Conservation (phyloP, 1,140 invertebrate genomes). For the Ladona fulva region DNA sequence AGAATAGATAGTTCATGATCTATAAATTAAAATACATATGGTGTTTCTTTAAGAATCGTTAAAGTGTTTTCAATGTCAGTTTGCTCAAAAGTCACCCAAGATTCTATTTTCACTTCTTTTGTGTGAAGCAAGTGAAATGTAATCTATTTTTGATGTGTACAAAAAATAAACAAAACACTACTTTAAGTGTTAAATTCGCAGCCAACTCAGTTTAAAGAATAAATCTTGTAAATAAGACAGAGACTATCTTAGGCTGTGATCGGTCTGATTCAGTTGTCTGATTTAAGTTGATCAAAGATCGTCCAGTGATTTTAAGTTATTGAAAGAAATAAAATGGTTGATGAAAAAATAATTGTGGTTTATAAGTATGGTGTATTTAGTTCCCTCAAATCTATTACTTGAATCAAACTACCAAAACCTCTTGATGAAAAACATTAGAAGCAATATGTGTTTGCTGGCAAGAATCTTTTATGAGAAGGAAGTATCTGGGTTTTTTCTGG, state of each 20-base stretch:
- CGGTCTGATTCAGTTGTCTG: slow-evolving; percentile 27
- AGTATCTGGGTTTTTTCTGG: too few relatives aligned
- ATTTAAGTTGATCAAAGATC: slow-evolving; percentile 27
- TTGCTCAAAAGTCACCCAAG: slow-evolving; percentile 30
- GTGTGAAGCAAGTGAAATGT: slow-evolving; percentile 24
- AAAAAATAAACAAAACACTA: slow-evolving; percentile 18
- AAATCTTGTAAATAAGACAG: slow-evolving; percentile 26
- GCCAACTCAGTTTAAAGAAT: slow-evolving; percentile 22
- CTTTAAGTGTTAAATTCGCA: slow-evolving; percentile 25
- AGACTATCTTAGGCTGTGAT: slow-evolving; percentile 28
- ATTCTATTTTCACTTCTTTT: slow-evolving; percentile 32
- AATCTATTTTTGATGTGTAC: slow-evolving; percentile 30
- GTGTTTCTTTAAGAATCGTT: slow-evolving; percentile 20
- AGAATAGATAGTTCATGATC: slow-evolving; percentile 13
- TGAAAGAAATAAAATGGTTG: slow-evolving; percentile 24
- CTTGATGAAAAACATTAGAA: too few relatives aligned
- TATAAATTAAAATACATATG: neutral
- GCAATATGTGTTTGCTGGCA: too few relatives aligned
- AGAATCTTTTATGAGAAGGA: too few relatives aligned
- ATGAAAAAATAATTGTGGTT: slow-evolving; percentile 8
- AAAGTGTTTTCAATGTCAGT: slow-evolving; percentile 25
- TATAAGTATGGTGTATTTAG: slow-evolving; percentile 6
- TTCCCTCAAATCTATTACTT: too few relatives aligned
- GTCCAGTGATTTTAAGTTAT: slow-evolving; percentile 32
- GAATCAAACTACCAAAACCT: too few relatives aligned